Percentiles rank a stretch among this genome's conserved stretches.
Conservation (phyloP, 2,797 vertebrate species). For the Hylomyscus alleni region DNA sequence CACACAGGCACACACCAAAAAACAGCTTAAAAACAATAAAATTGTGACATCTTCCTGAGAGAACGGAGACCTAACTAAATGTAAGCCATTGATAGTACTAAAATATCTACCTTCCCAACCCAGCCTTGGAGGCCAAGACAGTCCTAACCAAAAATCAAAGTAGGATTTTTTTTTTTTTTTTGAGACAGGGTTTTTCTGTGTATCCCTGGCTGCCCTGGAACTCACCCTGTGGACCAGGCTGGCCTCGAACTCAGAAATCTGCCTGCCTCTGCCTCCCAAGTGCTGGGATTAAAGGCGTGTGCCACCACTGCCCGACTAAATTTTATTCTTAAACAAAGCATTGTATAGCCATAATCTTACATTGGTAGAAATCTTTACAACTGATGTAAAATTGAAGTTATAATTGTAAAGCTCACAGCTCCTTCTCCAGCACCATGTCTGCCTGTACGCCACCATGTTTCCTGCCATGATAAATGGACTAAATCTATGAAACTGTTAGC, state of each 20-base stretch:
- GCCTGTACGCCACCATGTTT: background rate
- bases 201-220: too few relatives aligned
- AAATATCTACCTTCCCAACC: background rate
- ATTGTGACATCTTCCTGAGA: background rate
- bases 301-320: too few relatives aligned
- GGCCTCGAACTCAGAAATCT: too few relatives aligned
- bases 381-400: too few relatives aligned
- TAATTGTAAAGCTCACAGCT: background rate
- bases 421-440: fast-evolving
- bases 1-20: background rate
- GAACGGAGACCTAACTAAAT: conserved; percentile 14
- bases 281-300: too few relatives aligned
- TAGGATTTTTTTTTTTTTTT: background rate
- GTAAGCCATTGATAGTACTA: background rate
- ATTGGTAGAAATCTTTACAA: too few relatives aligned
- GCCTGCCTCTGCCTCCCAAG: too few relatives aligned
- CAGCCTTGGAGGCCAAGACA: background rate
- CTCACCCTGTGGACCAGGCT: too few relatives aligned
- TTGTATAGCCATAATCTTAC: too few relatives aligned
- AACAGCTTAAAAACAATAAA: background rate
- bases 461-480: background rate
- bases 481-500: background rate
- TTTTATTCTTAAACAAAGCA: too few relatives aligned
- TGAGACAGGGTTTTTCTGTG: too few relatives aligned
- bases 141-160: conserved; percentile 6